These are phyloP conservation scores for Amphiprion clarkii DNA, from an alignment of 2,797 vertebrate species.

Conservation along the genomic window DNA sequence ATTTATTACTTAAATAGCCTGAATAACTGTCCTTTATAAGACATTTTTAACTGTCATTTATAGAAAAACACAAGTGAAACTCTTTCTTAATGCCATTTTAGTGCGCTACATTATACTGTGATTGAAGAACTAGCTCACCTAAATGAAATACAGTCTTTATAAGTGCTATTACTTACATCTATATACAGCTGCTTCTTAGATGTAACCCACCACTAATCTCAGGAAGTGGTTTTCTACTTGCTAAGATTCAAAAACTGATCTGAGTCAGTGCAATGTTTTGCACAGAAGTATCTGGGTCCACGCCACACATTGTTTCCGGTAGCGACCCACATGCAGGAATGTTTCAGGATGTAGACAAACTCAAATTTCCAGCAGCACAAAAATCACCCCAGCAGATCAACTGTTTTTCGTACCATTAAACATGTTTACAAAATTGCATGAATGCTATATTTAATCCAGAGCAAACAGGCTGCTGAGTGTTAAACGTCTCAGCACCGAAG, in stretches of 20 bases:
- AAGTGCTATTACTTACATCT: background rate
- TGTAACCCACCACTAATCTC: background rate
- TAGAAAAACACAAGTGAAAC: background rate
- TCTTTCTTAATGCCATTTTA: too few relatives aligned
- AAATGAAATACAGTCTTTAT: background rate
- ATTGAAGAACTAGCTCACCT: background rate
- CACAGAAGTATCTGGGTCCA: background rate
- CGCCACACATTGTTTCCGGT: background rate
- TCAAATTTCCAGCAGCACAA: background rate
- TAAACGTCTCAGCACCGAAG: background rate
- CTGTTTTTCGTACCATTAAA: background rate
- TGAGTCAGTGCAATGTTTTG: background rate
- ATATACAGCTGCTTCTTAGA: background rate
- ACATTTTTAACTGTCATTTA: background rate
- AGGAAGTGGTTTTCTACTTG: background rate
- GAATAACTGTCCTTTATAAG: background rate
- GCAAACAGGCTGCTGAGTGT: conserved; percentile 6
- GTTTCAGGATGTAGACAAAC: background rate
- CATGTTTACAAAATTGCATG: background rate
- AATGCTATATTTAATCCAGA: background rate
- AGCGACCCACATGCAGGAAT: background rate
- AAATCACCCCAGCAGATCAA: background rate
- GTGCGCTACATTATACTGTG: background rate
- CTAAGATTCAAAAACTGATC: background rate
- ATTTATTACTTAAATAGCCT: conserved; percentile 10